Evolutionary conservation across 2,797 vertebrate genomes (phyloP).

Genomic region (Notamacropus eugenii): DNA sequence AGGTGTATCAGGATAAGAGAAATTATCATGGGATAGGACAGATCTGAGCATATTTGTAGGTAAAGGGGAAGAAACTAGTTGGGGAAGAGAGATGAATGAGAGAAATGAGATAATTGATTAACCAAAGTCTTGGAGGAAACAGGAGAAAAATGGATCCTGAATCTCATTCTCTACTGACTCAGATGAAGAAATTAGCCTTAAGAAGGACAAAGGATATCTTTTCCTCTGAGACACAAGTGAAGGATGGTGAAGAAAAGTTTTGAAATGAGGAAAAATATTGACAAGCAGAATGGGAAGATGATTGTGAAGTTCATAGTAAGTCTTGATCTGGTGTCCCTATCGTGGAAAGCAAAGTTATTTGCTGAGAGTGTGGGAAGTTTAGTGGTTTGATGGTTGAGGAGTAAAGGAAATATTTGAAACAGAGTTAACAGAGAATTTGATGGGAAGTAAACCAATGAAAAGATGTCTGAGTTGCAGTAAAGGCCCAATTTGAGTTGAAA

Average conservation of each 20-base stretch:
- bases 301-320: neutral
- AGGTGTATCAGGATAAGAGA: neutral
- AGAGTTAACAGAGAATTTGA: neutral
- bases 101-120: neutral
- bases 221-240: neutral
- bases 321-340: neutral
- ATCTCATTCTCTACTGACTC: neutral
- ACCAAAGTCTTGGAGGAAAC: neutral
- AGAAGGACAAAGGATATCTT: no score
- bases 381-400: neutral
- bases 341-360: neutral
- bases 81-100: neutral
- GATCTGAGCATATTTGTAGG: neutral
- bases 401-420: neutral
- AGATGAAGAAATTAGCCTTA: neutral
- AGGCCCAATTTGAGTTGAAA: neutral
- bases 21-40: neutral
- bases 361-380: neutral
- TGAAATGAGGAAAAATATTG: neutral
- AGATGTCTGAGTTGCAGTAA: neutral
- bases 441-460: neutral
- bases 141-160: neutral
- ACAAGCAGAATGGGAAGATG: neutral
- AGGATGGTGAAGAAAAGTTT: neutral
- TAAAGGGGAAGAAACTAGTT: neutral